These are phyloP conservation scores for Aphelocoma californica DNA, from an alignment of 2,797 vertebrate genomes.

Conservation along the genomic window DNA sequence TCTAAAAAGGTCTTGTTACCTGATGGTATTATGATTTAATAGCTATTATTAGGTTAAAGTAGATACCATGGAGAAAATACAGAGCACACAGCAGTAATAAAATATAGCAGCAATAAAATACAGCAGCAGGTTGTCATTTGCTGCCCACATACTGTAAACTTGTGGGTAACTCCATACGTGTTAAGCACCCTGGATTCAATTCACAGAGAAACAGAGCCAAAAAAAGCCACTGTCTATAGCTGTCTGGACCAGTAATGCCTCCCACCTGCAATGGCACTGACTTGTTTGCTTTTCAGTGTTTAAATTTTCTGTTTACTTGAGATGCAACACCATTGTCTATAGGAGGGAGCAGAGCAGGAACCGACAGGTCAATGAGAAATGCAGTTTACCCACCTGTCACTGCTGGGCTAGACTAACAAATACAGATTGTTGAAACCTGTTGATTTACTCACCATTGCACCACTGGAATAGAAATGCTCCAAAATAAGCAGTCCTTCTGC, in stretches of 20 bases:
- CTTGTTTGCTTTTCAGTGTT: neutral
- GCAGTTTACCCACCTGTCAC: neutral
- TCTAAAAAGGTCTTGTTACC: neutral
- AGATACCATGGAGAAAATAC: slow-evolving; percentile 7
- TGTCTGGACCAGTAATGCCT: slow-evolving; percentile 1
- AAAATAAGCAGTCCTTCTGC: neutral
- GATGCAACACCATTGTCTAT: neutral
- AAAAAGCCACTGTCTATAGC: neutral
- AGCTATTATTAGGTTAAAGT: slow-evolving; percentile 16
- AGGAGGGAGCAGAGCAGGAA: neutral
- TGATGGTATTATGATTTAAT: neutral
- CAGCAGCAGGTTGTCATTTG: slow-evolving; percentile 6
- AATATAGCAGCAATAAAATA: slow-evolving; percentile 21
- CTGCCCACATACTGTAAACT: slow-evolving; percentile 24
- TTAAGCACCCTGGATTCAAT: neutral
- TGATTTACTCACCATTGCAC: neutral
- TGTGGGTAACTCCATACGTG: neutral
- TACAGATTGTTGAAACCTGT: neutral
- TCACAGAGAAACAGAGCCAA: neutral
- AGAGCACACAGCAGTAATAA: neutral
- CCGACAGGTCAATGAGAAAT: neutral
- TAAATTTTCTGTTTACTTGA: neutral
- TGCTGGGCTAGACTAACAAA: neutral
- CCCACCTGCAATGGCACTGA: neutral
- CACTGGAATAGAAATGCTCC: neutral